These are phyloP conservation scores for Leptocoma aspasia DNA, from an alignment of 2,113 vertebrate species.

Conservation along the genomic window DNA sequence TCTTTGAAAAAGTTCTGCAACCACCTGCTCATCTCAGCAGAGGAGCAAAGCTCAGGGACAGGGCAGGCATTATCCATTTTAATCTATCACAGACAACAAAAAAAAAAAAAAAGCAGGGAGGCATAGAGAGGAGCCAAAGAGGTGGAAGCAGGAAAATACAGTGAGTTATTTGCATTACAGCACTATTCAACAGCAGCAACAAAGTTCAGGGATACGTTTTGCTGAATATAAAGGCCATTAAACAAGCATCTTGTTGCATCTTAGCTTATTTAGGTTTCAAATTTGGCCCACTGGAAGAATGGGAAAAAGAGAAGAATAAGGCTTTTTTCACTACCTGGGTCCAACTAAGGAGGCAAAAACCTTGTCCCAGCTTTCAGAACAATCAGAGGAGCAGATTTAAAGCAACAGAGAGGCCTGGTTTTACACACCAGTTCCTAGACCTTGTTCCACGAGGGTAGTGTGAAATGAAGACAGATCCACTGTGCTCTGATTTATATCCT, in stretches of 20 bases:
- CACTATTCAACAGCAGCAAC: neutral
- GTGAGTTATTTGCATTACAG: neutral
- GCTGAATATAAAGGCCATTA: neutral
- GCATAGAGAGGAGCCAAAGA: neutral
- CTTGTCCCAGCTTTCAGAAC: neutral
- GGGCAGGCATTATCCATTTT: neutral
- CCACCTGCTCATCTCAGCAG: neutral
- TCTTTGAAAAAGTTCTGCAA: neutral
- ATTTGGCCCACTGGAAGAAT: neutral
- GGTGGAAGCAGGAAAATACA: neutral
- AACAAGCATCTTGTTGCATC: neutral
- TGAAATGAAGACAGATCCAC: slow-evolving; percentile 20
- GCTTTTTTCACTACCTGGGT: neutral
- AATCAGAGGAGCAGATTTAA: neutral
- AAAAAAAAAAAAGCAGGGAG: neutral
- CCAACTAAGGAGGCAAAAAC: neutral
- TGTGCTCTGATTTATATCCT: slow-evolving; percentile 7
- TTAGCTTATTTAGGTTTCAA: neutral
- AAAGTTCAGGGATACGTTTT: neutral
- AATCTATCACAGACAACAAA: neutral
- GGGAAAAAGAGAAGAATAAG: neutral
- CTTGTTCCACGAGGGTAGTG: neutral
- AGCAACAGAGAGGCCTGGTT: neutral
- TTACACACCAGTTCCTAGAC: neutral
- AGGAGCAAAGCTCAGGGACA: neutral